phyloP scores from a whole-genome alignment of 2,888 invertebrate genomes.

The Thymelicus lineola region DNA sequence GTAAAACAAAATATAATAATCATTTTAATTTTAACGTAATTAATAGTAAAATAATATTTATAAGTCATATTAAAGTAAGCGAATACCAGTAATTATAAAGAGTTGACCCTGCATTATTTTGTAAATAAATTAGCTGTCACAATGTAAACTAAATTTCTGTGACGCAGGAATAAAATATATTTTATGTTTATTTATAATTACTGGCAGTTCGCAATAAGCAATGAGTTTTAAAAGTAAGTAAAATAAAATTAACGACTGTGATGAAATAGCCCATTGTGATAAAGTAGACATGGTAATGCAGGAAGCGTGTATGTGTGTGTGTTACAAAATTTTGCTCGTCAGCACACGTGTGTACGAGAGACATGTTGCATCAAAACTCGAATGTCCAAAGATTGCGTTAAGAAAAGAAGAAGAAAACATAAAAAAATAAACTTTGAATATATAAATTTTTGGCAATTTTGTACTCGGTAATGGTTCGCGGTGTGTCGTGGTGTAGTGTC shows the following conservation, averaged over 20 bases:
- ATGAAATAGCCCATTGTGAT: conserved; percentile 37
- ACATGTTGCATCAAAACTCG: conserved; percentile 9
- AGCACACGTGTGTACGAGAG: conserved; percentile 3
- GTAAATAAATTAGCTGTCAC: conserved; percentile 24
- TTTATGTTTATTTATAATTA: conserved; percentile 1
- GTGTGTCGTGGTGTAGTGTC: conserved; percentile 45
- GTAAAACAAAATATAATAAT: conserved; percentile 54
- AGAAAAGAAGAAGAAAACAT: conserved; percentile 41
- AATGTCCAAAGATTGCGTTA: conserved; percentile 19
- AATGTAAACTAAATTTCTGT: conserved; percentile 18
- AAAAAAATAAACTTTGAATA: conserved; percentile 56
- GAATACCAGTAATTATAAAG: conserved; percentile 23
- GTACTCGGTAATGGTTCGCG: conserved; percentile 77
- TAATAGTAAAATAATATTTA: conserved; percentile 23
- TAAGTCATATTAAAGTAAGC: conserved; percentile 16
- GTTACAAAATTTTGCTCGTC: conserved; percentile 8
- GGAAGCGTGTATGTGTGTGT: conserved; percentile 9
- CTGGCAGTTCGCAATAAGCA: background rate
- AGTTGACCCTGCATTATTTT: conserved; percentile 8
- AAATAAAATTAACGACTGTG: conserved; percentile 28
- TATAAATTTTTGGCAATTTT: conserved; percentile 81
- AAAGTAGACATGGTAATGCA: conserved; percentile 20
- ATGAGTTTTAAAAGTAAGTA: conserved; percentile 22
- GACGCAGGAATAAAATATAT: conserved; percentile 7
- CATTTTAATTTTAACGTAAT: conserved; percentile 27